Percentiles rank a stretch among this genome's conserved stretches.
Conservation (phyloP, 1,140 invertebrate genomes). For the Drosophila willistoni region DNA sequence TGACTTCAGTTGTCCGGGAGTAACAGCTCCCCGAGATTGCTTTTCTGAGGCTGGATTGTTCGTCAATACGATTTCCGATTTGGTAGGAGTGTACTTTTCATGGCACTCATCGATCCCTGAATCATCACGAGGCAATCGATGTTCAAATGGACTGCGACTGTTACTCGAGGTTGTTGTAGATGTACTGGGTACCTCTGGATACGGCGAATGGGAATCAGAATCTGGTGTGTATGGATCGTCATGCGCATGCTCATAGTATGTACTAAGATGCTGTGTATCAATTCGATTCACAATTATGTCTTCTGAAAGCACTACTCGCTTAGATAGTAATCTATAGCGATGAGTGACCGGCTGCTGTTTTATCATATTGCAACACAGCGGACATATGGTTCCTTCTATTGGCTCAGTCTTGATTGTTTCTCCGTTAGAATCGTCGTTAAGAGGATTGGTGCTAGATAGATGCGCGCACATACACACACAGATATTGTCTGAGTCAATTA, state of each 20-base stretch:
- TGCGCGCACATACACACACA: constrained; percentile 66
- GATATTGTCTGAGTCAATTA: constrained; percentile 84
- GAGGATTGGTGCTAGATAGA: constrained; percentile 32
- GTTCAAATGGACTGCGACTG: constrained; percentile 47
- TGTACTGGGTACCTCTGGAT: constrained; percentile 82
- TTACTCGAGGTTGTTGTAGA: constrained; percentile 53
- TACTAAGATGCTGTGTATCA: constrained; percentile 84
- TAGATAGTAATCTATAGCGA: constrained; percentile 64
- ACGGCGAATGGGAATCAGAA: constrained; percentile 88
- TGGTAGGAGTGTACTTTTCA: constrained; percentile 5
- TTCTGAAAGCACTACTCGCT: constrained; percentile 66
- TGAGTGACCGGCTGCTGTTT: constrained; percentile 54
- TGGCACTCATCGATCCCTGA: constrained; percentile 2
- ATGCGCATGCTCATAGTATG: constrained; percentile 64
- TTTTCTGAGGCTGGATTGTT: constrained; percentile 30
- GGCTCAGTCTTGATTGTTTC: constrained; percentile 22
- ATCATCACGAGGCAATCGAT: constrained; percentile 6
- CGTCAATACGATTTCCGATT: constrained; percentile 13
- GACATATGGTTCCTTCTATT: constrained; percentile 51
- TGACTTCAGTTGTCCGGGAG: constrained; percentile 84
- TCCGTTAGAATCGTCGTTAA: constrained; percentile 19
- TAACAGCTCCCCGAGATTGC: constrained; percentile 74
- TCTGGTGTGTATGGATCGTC: constrained; percentile 88
- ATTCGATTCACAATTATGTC: constrained; percentile 85
- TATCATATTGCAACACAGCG: constrained; percentile 63